Evolutionary conservation across 2,113 vertebrate genomes (phyloP).

Genomic region (Bufo bufo): DNA sequence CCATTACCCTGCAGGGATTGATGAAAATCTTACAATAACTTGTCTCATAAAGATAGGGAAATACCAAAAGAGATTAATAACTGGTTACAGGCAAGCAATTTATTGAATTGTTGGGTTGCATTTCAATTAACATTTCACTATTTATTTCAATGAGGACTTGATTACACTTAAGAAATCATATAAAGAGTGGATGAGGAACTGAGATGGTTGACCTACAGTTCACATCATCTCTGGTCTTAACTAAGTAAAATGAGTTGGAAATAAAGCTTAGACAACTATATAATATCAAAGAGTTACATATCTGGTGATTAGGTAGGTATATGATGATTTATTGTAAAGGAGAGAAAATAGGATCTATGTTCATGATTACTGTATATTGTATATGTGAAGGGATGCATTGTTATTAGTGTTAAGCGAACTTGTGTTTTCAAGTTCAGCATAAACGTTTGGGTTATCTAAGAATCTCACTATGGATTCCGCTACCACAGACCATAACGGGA

Average conservation of each 20-base stretch:
- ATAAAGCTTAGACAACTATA: background rate
- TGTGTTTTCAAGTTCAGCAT: too few relatives aligned
- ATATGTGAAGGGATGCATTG: background rate
- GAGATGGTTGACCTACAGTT: background rate
- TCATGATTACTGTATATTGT: background rate
- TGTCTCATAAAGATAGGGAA: constrained; percentile 57
- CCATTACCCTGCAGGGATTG: constrained; percentile 56
- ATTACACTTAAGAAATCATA: background rate
- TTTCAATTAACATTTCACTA: constrained; percentile 43
- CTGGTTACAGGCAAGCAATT: constrained; percentile 44
- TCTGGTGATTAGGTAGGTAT: background rate
- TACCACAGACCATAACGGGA: too few relatives aligned
- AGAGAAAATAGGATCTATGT: background rate
- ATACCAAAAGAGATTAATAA: constrained; percentile 58
- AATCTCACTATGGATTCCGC: too few relatives aligned
- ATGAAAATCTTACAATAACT: constrained; percentile 58
- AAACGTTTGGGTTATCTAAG: too few relatives aligned
- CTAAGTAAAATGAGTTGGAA: background rate
- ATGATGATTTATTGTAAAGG: background rate
- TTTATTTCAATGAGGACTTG: constrained; percentile 5
- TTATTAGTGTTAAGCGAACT: background rate
- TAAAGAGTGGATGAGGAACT: background rate
- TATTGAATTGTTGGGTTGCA: constrained; percentile 24
- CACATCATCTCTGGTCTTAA: background rate
- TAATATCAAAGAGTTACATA: background rate